phyloP scores from a whole-genome alignment of 2,888 invertebrate genomes.

The Ischnus inquisitorius region DNA sequence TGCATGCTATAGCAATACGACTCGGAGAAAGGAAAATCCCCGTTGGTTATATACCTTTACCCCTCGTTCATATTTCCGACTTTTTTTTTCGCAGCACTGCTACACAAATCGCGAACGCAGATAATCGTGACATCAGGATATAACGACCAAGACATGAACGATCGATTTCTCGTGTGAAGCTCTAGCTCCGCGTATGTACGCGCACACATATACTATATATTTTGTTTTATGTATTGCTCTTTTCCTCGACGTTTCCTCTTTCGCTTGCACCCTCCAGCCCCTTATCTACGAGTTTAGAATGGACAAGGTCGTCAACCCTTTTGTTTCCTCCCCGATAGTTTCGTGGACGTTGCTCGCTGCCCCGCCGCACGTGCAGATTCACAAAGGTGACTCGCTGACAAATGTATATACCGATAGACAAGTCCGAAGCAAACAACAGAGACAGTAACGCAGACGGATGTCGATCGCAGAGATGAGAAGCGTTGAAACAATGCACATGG shows the following conservation, averaged over 20 bases:
- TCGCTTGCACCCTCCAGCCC: constrained; percentile 36
- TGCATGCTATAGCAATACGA: background rate
- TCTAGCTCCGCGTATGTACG: background rate
- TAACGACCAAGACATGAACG: constrained; percentile 34
- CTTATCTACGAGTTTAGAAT: constrained; percentile 30
- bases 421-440: constrained; percentile 6
- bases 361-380: constrained; percentile 57
- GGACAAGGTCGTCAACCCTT: constrained; percentile 75
- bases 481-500: constrained; percentile 42
- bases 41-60: constrained; percentile 22
- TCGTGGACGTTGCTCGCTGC: constrained; percentile 14
- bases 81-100: constrained; percentile 9
- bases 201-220: background rate
- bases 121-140: constrained; percentile 44
- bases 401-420: constrained; percentile 54
- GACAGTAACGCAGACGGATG: constrained; percentile 31
- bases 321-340: constrained; percentile 33
- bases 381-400: constrained; percentile 70
- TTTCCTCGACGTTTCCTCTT: constrained; percentile 7
- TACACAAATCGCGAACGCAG: constrained; percentile 20
- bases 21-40: constrained; percentile 11
- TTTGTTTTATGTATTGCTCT: background rate
- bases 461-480: constrained; percentile 46
- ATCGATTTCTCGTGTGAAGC: constrained; percentile 30
- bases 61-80: background rate